Percentiles rank a stretch among this genome's conserved stretches.
Evolutionary conservation across 2,888 invertebrate genomes (phyloP).

Genomic region (Prosopocoilus inquinatus): DNA sequence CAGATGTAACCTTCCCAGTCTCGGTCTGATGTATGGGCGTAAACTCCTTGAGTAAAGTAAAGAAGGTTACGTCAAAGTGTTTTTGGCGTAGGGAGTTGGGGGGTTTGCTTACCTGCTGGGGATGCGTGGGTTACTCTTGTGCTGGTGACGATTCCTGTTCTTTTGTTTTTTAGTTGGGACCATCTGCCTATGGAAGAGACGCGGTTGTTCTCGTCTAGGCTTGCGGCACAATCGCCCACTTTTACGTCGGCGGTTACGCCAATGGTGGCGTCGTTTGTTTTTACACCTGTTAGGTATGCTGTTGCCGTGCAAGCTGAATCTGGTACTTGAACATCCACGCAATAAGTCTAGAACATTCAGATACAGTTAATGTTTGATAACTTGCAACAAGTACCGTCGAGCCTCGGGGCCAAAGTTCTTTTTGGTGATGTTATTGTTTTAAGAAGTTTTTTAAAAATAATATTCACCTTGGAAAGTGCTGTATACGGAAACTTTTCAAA

Average conservation of each 20-base stretch:
- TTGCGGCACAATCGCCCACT: slow-evolving; percentile 62
- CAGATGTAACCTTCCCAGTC: slow-evolving; percentile 72
- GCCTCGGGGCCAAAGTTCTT: too few relatives aligned
- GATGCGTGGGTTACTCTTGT: slow-evolving; percentile 79
- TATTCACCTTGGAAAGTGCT: slow-evolving; percentile 71
- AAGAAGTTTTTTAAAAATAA: background rate
- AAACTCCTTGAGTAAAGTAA: slow-evolving; percentile 53
- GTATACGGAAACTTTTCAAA: slow-evolving; percentile 76
- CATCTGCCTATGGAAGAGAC: slow-evolving; percentile 68
- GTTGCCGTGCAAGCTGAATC: slow-evolving; percentile 85
- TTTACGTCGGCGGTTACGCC: slow-evolving; percentile 69
- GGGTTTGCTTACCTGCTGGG: slow-evolving; percentile 54
- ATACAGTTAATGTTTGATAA: too few relatives aligned
- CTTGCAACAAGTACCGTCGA: too few relatives aligned
- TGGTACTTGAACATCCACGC: slow-evolving; percentile 71
- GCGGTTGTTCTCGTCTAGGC: slow-evolving; percentile 56
- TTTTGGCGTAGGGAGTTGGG: too few relatives aligned
- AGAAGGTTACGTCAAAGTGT: too few relatives aligned
- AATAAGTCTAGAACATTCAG: slow-evolving; percentile 61
- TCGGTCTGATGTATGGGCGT: slow-evolving; percentile 69
- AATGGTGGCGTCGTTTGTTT: slow-evolving; percentile 73
- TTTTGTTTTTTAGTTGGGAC: slow-evolving; percentile 66
- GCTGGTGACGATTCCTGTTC: slow-evolving; percentile 71
- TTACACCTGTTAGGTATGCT: slow-evolving; percentile 75
- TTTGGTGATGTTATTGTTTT: too few relatives aligned